phyloP scores from a whole-genome alignment of 2,888 invertebrate genomes.

The Ypsolopha scabrella region DNA sequence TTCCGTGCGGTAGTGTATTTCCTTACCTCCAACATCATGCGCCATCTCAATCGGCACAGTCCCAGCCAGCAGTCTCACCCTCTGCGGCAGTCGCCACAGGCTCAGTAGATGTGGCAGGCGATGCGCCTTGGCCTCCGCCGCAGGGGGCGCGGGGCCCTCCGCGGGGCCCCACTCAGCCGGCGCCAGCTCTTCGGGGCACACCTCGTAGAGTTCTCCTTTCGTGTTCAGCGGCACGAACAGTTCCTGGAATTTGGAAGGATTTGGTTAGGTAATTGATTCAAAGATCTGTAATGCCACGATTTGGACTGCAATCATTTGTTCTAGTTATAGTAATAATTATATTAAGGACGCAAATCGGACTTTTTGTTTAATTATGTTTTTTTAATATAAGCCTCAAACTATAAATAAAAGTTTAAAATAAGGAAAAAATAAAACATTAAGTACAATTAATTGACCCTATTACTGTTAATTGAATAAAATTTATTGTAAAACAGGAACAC shows the following conservation, averaged over 20 bases:
- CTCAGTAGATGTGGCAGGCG: slow-evolving; percentile 67
- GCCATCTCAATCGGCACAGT: slow-evolving; percentile 71
- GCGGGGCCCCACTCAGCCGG: slow-evolving; percentile 64
- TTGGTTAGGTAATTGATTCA: neutral
- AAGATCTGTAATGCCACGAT: neutral
- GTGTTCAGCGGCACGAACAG: slow-evolving; percentile 81
- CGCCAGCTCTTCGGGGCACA: slow-evolving; percentile 66
- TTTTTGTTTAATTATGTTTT: too few relatives aligned
- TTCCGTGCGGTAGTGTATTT: too few relatives aligned
- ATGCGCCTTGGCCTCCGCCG: slow-evolving; percentile 68
- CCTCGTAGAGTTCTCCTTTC: slow-evolving; percentile 80
- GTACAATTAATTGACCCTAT: too few relatives aligned
- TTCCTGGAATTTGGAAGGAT: slow-evolving; percentile 53
- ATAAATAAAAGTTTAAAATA: too few relatives aligned
- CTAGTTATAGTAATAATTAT: too few relatives aligned
- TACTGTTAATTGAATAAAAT: too few relatives aligned
- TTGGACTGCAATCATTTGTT: too few relatives aligned
- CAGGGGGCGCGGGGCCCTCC: slow-evolving; percentile 50
- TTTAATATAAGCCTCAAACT: too few relatives aligned
- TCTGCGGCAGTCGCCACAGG: slow-evolving; percentile 68
- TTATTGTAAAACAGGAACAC: too few relatives aligned
- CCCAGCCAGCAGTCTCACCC: slow-evolving; percentile 72
- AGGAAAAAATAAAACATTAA: too few relatives aligned
- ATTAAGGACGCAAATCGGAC: too few relatives aligned
- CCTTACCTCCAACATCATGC: slow-evolving; percentile 76